Percentiles rank a stretch among this genome's conserved stretches.
Evolutionary conservation across 2,888 invertebrate genomes (phyloP).

Genomic region (Sycophila texana): DNA sequence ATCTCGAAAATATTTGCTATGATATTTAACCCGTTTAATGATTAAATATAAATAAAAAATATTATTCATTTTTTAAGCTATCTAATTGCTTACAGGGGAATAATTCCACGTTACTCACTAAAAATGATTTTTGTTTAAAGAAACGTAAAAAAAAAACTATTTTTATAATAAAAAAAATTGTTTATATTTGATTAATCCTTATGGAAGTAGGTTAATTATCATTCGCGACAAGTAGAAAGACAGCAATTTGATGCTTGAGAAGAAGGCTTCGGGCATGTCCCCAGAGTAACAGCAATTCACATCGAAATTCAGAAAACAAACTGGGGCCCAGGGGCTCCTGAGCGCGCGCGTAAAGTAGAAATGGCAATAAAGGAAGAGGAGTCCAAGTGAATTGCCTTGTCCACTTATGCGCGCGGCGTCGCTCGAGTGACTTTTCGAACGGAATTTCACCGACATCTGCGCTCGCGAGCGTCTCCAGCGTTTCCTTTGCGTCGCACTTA

Average conservation of each 20-base stretch:
- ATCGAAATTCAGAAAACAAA: slow-evolving; percentile 38
- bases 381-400: slow-evolving; percentile 74
- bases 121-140: too few species aligned
- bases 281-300: background rate
- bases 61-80: too few species aligned
- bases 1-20: too few species aligned
- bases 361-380: slow-evolving; percentile 70
- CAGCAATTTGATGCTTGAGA: slow-evolving; percentile 8
- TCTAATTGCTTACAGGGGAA: too few species aligned
- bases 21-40: too few species aligned
- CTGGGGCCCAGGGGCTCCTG: background rate
- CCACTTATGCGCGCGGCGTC: slow-evolving; percentile 73
- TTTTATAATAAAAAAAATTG: too few species aligned
- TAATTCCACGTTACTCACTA: too few species aligned
- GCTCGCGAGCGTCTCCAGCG: slow-evolving; percentile 65
- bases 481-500: slow-evolving; percentile 51
- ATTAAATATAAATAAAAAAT: too few species aligned
- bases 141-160: too few species aligned
- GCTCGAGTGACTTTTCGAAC: slow-evolving; percentile 74
- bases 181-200: too few species aligned
- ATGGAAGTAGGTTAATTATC: too few species aligned
- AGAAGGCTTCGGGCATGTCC: background rate
- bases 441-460: slow-evolving; percentile 74
- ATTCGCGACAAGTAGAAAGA: background rate
- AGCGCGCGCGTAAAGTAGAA: slow-evolving; percentile 61